Conservation (phyloP, 2,797 vertebrate species). For the Hephaestus fuliginosus region DNA sequence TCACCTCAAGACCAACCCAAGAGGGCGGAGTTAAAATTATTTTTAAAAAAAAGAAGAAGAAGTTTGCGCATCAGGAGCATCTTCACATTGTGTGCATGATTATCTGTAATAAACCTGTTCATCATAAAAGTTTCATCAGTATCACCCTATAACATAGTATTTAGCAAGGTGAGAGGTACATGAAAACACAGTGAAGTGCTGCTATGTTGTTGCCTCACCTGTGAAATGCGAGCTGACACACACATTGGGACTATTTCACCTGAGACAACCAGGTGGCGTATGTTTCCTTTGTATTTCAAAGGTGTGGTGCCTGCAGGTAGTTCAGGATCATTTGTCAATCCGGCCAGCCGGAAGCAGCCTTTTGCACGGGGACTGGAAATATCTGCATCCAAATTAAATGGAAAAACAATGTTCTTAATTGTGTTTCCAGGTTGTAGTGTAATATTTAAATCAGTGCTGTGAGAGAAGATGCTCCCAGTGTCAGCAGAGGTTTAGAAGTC, state of each 20-base stretch:
- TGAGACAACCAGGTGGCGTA: slow-evolving; percentile 86
- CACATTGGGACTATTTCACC: slow-evolving; percentile 67
- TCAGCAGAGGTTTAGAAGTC: not conserved
- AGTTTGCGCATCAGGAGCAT: slow-evolving; percentile 26
- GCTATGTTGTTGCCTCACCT: slow-evolving; percentile 49
- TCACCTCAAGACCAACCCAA: slow-evolving; percentile 83
- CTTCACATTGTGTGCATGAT: slow-evolving; percentile 15
- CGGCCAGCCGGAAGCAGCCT: not conserved
- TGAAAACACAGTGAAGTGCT: not conserved
- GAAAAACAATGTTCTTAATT: not conserved
- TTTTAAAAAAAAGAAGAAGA: slow-evolving; percentile 17
- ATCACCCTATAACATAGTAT: not conserved
- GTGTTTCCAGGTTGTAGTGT: not conserved
- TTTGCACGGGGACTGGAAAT: not conserved
- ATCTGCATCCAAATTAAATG: not conserved
- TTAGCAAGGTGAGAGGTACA: not conserved
- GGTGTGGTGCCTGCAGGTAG: slow-evolving; percentile 48
- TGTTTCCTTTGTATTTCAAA: slow-evolving; percentile 71
- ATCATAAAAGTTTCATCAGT: slow-evolving; percentile 7
- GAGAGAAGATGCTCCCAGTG: not conserved
- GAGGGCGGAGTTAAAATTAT: slow-evolving; percentile 71
- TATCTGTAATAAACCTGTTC: slow-evolving; percentile 12
- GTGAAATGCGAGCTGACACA: slow-evolving; percentile 44
- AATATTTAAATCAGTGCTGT: slow-evolving; percentile 1
- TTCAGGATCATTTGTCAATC: slow-evolving; percentile 5